Conservation (phyloP, 2,113 vertebrate genomes). For the Lepisosteus osseus region DNA sequence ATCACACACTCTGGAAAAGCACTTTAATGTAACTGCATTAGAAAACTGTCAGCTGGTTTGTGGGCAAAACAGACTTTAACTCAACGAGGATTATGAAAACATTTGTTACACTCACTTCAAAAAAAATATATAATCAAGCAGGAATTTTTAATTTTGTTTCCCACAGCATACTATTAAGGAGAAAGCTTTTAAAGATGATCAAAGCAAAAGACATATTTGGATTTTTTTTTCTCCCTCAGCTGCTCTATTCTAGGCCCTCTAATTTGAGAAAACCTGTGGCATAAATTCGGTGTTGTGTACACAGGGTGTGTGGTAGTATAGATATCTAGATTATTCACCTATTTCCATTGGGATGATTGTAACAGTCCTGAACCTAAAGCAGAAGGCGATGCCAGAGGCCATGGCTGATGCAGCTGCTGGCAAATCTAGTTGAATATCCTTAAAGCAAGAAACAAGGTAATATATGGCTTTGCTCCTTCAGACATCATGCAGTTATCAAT, state of each 20-base stretch:
- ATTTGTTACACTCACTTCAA: conserved; percentile 72
- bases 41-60: conserved; percentile 77
- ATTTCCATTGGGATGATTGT: too few relatives aligned
- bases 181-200: conserved; percentile 41
- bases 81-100: conserved; percentile 63
- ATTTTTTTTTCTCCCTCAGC: conserved; percentile 7
- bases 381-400: too few relatives aligned
- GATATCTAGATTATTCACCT: too few relatives aligned
- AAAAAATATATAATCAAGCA: conserved; percentile 55
- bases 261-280: conserved; percentile 30
- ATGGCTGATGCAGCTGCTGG: too few relatives aligned
- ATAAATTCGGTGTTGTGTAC: background rate
- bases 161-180: conserved; percentile 43
- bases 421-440: too few relatives aligned
- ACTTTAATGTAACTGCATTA: conserved; percentile 87
- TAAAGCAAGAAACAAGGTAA: too few relatives aligned
- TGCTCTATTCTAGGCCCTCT: conserved; percentile 13
- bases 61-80: conserved; percentile 66
- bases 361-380: too few relatives aligned
- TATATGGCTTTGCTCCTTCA: too few relatives aligned
- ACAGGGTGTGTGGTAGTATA: background rate
- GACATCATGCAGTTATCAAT: too few relatives aligned
- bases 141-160: conserved; percentile 66
- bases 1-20: conserved; percentile 74
- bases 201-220: conserved; percentile 27